phyloP scores from a whole-genome alignment of 2,797 vertebrate genomes.

The Gephyroberyx darwinii region DNA sequence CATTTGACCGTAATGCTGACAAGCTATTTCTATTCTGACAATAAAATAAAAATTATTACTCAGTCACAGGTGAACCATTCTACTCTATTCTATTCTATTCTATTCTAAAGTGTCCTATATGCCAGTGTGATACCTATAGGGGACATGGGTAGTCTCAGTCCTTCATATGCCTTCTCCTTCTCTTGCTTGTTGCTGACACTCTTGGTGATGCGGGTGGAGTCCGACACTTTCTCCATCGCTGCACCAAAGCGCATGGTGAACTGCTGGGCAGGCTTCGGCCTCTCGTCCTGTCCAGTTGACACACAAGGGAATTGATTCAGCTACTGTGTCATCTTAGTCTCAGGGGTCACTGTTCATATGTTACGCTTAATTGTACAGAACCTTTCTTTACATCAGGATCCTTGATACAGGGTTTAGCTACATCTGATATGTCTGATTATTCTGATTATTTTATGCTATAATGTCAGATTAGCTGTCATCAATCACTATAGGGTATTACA shows the following conservation, averaged over 20 bases:
- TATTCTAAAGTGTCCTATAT: background rate
- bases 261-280: conserved; percentile 71
- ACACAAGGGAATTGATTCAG: background rate
- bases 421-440: background rate
- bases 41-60: conserved; percentile 1
- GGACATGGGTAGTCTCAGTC: conserved; percentile 87
- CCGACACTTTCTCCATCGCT: conserved; percentile 77
- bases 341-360: background rate
- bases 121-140: conserved; percentile 81
- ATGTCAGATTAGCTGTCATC: background rate
- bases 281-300: conserved; percentile 80
- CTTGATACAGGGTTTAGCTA: too few species aligned
- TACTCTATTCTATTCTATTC: background rate
- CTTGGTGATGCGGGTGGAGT: conserved; percentile 76
- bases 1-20: conserved; percentile 23
- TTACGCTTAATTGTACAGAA: background rate
- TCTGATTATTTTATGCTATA: background rate
- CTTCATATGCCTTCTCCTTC: conserved; percentile 78
- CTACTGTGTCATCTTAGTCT: background rate
- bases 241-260: conserved; percentile 78
- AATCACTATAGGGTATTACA: background rate
- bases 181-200: conserved; percentile 79
- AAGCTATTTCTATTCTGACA: conserved; percentile 45
- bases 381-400: too few species aligned
- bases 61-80: background rate